These are phyloP conservation scores for Drosophila neutralis DNA, from an alignment of 2,888 invertebrate species.

Conservation along the genomic window DNA sequence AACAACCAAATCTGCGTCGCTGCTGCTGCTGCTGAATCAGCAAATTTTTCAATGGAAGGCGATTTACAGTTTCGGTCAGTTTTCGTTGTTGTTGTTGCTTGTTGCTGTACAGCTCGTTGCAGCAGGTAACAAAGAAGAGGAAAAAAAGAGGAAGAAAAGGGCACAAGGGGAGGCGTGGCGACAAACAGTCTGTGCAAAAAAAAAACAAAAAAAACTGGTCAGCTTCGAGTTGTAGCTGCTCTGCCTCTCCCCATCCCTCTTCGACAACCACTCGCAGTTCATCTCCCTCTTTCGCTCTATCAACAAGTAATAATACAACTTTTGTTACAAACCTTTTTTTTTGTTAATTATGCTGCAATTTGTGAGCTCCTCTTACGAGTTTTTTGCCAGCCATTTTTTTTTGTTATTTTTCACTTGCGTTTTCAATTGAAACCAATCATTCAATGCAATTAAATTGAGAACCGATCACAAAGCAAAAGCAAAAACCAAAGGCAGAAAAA, in stretches of 20 bases:
- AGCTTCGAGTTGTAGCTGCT: slow-evolving; percentile 29
- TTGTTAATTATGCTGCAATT: slow-evolving; percentile 35
- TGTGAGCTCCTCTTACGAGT: slow-evolving; percentile 27
- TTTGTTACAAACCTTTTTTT: slow-evolving; percentile 52
- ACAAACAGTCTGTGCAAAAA: slow-evolving; percentile 50
- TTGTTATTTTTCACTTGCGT: slow-evolving; percentile 64
- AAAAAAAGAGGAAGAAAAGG: slow-evolving; percentile 4
- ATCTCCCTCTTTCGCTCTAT: not conserved
- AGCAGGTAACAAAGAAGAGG: slow-evolving; percentile 48
- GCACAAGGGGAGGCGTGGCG: slow-evolving; percentile 30
- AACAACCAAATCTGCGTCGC: slow-evolving; percentile 44
- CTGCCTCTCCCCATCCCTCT: not conserved
- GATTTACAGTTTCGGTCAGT: slow-evolving; percentile 62
- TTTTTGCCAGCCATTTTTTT: slow-evolving; percentile 8
- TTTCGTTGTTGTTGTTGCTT: slow-evolving; percentile 27
- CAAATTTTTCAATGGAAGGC: slow-evolving; percentile 66
- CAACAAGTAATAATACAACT: slow-evolving; percentile 16
- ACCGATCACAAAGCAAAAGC: slow-evolving; percentile 37
- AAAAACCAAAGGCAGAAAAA: slow-evolving; percentile 1
- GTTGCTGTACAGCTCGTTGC: slow-evolving; percentile 34
- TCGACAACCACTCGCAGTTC: not conserved
- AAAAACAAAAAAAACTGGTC: slow-evolving; percentile 35
- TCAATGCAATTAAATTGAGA: slow-evolving; percentile 48
- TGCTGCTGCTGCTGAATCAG: slow-evolving; percentile 61
- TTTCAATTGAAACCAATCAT: slow-evolving; percentile 68